These are phyloP conservation scores for Parelbella ahira DNA, from an alignment of 2,888 invertebrate genomes.

Conservation along the genomic window DNA sequence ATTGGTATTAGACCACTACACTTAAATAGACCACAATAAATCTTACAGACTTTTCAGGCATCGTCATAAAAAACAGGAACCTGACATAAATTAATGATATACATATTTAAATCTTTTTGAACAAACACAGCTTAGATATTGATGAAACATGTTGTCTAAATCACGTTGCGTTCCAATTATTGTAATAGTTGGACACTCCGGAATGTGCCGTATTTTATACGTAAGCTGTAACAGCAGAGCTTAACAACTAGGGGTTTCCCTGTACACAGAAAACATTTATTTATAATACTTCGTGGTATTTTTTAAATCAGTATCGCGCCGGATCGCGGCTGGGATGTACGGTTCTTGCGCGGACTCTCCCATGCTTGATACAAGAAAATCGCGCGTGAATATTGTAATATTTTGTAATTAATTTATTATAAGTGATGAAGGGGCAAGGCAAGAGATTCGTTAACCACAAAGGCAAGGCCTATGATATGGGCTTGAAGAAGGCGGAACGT, in stretches of 20 bases:
- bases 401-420: conserved; percentile 15
- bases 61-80: too few species aligned
- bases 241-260: conserved; percentile 5
- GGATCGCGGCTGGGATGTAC: background rate
- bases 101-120: too few species aligned
- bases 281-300: background rate
- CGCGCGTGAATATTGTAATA: background rate
- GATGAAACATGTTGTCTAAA: too few species aligned
- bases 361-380: background rate
- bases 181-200: too few species aligned
- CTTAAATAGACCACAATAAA: too few species aligned
- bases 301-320: background rate
- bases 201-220: too few species aligned
- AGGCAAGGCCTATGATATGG: conserved; percentile 37
- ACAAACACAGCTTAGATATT: too few species aligned
- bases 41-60: too few species aligned
- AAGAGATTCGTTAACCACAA: conserved; percentile 40
- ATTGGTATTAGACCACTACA: too few species aligned
- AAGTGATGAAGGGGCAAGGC: conserved; percentile 38
- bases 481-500: conserved; percentile 25
- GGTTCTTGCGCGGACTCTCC: background rate
- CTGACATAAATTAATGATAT: too few species aligned
- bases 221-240: background rate
- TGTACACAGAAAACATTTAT: background rate
- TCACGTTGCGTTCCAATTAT: too few species aligned